Evolutionary conservation across 1,140 invertebrate species (phyloP), one percentile per base, ranked within the genome.

Genomic region (Drosophila fuyamai): DNA sequence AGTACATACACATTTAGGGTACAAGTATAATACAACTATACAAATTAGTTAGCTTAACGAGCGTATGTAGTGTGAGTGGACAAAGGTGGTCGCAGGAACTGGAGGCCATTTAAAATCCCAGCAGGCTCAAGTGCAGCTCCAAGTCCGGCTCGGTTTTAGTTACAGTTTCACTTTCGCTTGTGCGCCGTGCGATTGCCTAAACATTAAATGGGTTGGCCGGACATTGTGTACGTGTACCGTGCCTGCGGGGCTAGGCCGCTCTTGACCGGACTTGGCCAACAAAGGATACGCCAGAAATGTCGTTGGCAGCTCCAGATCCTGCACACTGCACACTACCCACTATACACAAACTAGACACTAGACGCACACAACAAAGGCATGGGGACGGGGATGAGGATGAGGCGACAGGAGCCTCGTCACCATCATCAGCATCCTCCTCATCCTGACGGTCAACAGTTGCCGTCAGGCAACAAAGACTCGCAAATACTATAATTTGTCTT

Each of bases 401-500:
- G 12, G 44, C 51, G 16, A 58, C 61, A 57, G 51, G 18, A 36
- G 48, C 23, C 13, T 38, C 48, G 29, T 12, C 65, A 54, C 10
- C 66, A 35, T 41, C 44, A 16, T 60, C 65, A 16, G 29, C 27
- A 35, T 71, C 43, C 65, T 18, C 3, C 35, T 57, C 63, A 48
- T 56, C 60, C 55, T 50, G 63, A 58, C 23, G 53, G 74, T 56
- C 62, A 77, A 77, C 74, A 77, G 73, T 77, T 55, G 73, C 62
- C 55, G 56, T 61, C 73, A 67, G 56, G 62, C 74, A 77, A 70
- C 75, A 77, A 77, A 77, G 74, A 70, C 55, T 56, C 47, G 61
- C 73, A 76, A 75, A 66, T 77, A 67, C 43, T 76, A 77, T 77
- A 77, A 76, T 76, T 76, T 76, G 73, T 76, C 73, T 76, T 76